Evolutionary conservation across 2,888 invertebrate species (phyloP).

Genomic region (Limnephilus auricula): DNA sequence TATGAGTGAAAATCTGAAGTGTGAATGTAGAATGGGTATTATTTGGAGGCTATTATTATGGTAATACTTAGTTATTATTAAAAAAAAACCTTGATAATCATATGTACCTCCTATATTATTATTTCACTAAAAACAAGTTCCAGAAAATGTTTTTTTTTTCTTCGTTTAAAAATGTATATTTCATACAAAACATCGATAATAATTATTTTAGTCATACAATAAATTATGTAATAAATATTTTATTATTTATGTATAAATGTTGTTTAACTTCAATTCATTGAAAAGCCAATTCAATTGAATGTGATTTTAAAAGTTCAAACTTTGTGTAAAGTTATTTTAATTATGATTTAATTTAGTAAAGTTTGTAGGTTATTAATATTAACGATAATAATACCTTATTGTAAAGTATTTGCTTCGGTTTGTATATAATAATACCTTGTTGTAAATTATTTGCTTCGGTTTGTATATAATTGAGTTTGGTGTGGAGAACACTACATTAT

Average conservation of each 20-base stretch:
- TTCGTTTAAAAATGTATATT: background rate
- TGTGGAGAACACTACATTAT: background rate
- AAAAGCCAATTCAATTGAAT: constrained; percentile 8
- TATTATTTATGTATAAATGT: background rate
- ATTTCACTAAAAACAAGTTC: background rate
- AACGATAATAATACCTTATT: background rate
- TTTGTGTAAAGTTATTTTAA: constrained; percentile 16
- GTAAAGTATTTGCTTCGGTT: too few relatives aligned
- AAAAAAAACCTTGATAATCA: too few relatives aligned
- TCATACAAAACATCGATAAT: background rate
- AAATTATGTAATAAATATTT: background rate
- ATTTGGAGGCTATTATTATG: background rate
- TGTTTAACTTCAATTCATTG: constrained; percentile 22
- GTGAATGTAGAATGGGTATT: background rate
- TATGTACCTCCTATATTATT: background rate
- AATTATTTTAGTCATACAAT: background rate
- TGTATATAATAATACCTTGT: background rate
- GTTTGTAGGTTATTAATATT: background rate
- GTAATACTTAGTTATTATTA: background rate
- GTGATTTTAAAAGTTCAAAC: constrained; percentile 44
- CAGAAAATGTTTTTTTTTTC: background rate
- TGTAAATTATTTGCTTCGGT: background rate
- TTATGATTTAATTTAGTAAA: constrained; percentile 9
- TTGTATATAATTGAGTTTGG: background rate
- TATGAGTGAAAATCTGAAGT: background rate